Evolutionary conservation across 1,140 invertebrate genomes (phyloP).

Genomic region (Microvelia longipes): DNA sequence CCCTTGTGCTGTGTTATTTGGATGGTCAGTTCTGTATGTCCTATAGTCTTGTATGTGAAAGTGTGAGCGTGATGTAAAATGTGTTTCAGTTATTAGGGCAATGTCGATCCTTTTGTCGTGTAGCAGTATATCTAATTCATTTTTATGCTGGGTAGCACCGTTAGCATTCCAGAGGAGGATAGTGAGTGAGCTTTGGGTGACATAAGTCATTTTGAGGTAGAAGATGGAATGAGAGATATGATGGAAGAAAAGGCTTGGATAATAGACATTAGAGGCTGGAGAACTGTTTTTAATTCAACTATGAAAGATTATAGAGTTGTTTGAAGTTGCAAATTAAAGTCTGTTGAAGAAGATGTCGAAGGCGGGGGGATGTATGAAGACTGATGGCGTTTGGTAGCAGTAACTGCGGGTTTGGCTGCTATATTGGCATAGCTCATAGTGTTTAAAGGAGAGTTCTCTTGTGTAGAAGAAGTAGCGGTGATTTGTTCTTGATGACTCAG

Average conservation of each 20-base stretch:
- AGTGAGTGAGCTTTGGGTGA: not conserved
- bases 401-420: not conserved
- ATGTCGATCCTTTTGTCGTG: no score
- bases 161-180: conserved; percentile 18
- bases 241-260: not conserved
- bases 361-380: no score
- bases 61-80: conserved; percentile 23
- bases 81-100: conserved; percentile 20
- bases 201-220: not conserved
- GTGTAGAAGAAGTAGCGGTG: no score
- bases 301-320: not conserved
- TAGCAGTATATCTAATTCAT: conserved; percentile 16
- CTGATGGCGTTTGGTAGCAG: not conserved
- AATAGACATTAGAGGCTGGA: not conserved
- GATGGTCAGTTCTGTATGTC: no score
- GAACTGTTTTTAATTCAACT: not conserved
- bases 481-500: no score
- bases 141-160: conserved; percentile 12
- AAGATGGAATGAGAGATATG: not conserved
- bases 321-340: no score
- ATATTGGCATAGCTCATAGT: not conserved
- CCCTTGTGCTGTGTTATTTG: no score
- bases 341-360: no score
- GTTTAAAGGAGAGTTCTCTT: not conserved
- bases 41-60: no score